These are phyloP conservation scores for Zosterops hypoxanthus DNA, from an alignment of 2,113 vertebrate genomes.

Conservation along the genomic window DNA sequence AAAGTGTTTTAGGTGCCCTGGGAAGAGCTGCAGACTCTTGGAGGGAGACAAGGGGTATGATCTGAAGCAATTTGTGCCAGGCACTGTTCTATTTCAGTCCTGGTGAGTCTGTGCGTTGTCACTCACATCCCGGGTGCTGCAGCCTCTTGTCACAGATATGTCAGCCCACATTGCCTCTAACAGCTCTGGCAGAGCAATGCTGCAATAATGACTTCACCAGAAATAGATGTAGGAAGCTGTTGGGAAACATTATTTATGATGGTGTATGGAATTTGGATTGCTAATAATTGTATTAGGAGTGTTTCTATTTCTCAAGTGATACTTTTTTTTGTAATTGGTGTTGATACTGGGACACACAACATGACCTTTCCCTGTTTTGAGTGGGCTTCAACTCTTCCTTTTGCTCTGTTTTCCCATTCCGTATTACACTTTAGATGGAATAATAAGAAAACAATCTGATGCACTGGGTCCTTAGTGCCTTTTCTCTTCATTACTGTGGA, in stretches of 20 bases:
- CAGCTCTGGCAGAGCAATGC: background rate
- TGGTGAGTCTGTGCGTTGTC: background rate
- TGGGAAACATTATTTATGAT: background rate
- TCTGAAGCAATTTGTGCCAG: background rate
- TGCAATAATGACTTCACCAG: background rate
- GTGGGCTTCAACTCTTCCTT: background rate
- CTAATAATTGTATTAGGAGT: background rate
- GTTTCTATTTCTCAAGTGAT: background rate
- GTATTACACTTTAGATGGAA: background rate
- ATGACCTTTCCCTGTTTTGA: background rate
- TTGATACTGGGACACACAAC: background rate
- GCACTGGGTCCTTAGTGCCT: background rate
- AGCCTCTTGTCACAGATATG: background rate
- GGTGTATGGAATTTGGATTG: background rate
- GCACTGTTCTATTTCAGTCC: background rate
- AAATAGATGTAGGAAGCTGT: background rate
- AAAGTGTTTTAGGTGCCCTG: background rate
- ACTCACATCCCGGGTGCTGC: background rate
- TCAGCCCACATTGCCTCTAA: background rate
- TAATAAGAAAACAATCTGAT: background rate
- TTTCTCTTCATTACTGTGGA: background rate
- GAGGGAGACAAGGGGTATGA: background rate
- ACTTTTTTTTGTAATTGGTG: fast-evolving
- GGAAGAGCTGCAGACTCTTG: background rate
- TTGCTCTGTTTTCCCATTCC: background rate